Evolutionary conservation across 1,140 invertebrate genomes (phyloP), one percentile per base, ranked within the genome.

Genomic region (Drosophila sechellia): DNA sequence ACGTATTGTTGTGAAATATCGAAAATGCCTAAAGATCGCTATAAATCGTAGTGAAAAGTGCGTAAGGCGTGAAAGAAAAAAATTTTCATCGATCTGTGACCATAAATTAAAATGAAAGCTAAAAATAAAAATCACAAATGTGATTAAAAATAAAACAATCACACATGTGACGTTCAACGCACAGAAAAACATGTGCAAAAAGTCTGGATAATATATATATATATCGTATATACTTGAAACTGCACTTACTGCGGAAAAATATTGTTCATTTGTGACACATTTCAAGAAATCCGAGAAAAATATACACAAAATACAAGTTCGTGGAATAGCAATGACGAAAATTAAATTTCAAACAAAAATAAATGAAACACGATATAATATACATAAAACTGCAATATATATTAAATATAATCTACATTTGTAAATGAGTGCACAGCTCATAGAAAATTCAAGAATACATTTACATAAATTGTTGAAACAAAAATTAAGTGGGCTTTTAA

Each of bases 1-100:
- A 53, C 46, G 40, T 45, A 25, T 35, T 54, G 64, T 86, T 78
- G 81, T 81, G 83, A 87, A 86, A 86, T 86, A 53, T 37, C 17
- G 8, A 81, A 81, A 73, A 81, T 81, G 79, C 61, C 42, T 39
- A 50, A 40, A 42, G 31, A 40, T 57, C 55, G 49, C 27, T 61
- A 15, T 35, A 72, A 64, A 75, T 45, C 58, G 48, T 35, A 63
- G 53, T 84, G 77, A 75, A 56, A 76, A 76, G 80, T 84, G 76
- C 71, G 80, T 84, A 50, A 79, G 50, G 13, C 75, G 79, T 84
- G 42, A 70, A 52, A 10, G 20, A 53, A 52, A 61, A 31, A 52
- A 74, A 53, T 64, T 70, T 74, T 42, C 56, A 58, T 43, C 35
- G 59, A 60, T 52, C 25, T 61, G 13, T 49, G 61, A 31, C n/a